These are phyloP conservation scores for Sitophilus oryzae DNA, from an alignment of 1,140 invertebrate species.

Conservation along the genomic window DNA sequence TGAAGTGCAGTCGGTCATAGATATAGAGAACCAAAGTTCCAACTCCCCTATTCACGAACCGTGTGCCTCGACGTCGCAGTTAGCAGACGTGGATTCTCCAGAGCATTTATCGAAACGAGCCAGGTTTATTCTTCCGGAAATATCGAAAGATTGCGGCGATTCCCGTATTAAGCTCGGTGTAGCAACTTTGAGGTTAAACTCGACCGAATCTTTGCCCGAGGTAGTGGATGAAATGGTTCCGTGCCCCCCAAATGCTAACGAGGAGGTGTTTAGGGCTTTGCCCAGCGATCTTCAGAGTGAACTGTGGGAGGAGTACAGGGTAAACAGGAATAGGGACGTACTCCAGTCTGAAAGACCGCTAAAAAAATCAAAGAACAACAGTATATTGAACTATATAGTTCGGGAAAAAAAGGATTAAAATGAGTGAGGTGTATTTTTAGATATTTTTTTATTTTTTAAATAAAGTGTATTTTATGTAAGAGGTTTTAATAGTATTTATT, in stretches of 20 bases:
- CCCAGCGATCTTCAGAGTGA: slow-evolving; percentile 57
- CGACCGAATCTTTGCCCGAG: slow-evolving; percentile 50
- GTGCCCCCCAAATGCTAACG: slow-evolving; percentile 55
- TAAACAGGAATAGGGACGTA: slow-evolving; percentile 16
- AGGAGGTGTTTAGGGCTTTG: slow-evolving; percentile 55
- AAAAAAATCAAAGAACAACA: slow-evolving; percentile 51
- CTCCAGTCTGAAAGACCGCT: slow-evolving; percentile 29
- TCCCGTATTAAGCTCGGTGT: slow-evolving; percentile 56
- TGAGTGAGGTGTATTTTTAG: too few species aligned
- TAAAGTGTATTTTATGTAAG: too few species aligned
- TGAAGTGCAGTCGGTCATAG: slow-evolving; percentile 64
- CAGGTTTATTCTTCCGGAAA: slow-evolving; percentile 48
- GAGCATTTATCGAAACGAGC: slow-evolving; percentile 56
- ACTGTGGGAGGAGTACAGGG: slow-evolving; percentile 55
- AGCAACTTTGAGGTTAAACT: slow-evolving; percentile 54
- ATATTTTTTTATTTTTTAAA: too few species aligned
- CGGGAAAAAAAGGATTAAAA: background rate
- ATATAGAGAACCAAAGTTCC: slow-evolving; percentile 47
- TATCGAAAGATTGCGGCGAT: slow-evolving; percentile 44
- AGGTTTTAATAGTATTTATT: too few species aligned
- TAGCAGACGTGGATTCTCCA: background rate
- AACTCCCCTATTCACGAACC: background rate
- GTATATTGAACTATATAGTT: slow-evolving; percentile 56
- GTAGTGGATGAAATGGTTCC: slow-evolving; percentile 21
- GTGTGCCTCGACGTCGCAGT: background rate